Evolutionary conservation across 2,888 invertebrate species (phyloP), one percentile per base, ranked within the genome.

Genomic region (Diadegma fenestrale): DNA sequence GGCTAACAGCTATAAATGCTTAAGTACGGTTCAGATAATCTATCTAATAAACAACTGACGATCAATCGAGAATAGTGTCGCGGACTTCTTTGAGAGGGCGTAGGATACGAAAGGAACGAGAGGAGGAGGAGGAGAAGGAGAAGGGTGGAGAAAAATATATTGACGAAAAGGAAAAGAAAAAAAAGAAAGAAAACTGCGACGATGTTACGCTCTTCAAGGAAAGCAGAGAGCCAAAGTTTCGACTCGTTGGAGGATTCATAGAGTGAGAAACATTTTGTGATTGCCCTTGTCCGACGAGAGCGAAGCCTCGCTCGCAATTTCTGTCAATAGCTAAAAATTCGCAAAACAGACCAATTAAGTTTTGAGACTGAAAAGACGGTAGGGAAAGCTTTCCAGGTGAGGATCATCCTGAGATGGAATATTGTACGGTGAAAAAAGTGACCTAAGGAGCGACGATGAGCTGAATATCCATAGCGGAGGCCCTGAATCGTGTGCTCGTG

Each of bases 21-120:
- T 26, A 71, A 48, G 68, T 30, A 72, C 66, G 66, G 41, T 69
- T 61, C 75, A 76, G 64, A 75, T 64, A 83, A 75, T 66, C 41
- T 8, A 51, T 69, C 30, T 22, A 41, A 45, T 37, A 63, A 58
- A 45, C 48, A 54, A 58, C 41, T 58, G 68, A 78, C 43, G 12
- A 22, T 19, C 33, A 37, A 33, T 10, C 30, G 30, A 17, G 22
- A 72, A 72, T 51, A 54, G 7, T n/a, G 14, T 30, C 30, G 17
- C 48, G 6, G 19, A 4, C 41, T 17, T 17, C 54, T 54, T 71
- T 51, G 30, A n/a, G 72, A 54, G 19, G 72, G 7, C 17, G 48
- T 48, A 30, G 48, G 33, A 48, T 33, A 26, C n/a, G n/a, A 71
- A 2, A 30, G 43, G 43, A 26, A 0, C 58, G n/a, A 26, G 48